These are phyloP conservation scores for Enteromius radiatus DNA, from an alignment of 2,797 vertebrate genomes.

Conservation along the genomic window DNA sequence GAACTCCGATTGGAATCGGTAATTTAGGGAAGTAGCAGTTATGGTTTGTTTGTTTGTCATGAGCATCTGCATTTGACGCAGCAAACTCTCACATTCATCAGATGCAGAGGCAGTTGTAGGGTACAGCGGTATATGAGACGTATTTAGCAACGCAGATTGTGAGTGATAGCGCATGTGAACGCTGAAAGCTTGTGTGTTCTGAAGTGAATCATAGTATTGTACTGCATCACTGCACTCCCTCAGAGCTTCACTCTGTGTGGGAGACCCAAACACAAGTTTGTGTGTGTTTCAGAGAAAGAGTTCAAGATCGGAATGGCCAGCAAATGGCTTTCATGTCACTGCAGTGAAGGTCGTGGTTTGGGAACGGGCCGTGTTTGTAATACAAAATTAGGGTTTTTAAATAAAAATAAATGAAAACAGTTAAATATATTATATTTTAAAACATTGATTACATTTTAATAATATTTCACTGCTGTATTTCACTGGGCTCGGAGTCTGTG, in stretches of 20 bases:
- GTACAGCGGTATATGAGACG: conserved; percentile 1
- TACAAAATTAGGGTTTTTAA: too few species aligned
- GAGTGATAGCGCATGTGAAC: conserved; percentile 32
- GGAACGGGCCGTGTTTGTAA: too few species aligned
- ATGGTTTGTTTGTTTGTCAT: conserved; percentile 3
- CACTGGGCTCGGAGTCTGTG: too few species aligned
- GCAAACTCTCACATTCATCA: background rate
- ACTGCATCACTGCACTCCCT: background rate
- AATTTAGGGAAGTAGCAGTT: background rate
- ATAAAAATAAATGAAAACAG: too few species aligned
- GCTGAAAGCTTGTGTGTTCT: conserved; percentile 17
- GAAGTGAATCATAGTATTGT: conserved; percentile 42
- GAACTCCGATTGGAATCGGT: background rate
- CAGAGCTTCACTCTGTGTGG: conserved; percentile 41
- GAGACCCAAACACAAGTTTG: conserved; percentile 35
- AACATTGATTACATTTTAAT: too few species aligned
- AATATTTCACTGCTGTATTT: too few species aligned
- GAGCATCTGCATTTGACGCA: background rate
- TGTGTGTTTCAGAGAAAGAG: conserved; percentile 11
- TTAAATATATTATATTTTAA: too few species aligned
- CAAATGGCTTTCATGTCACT: conserved; percentile 38
- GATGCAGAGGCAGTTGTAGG: conserved; percentile 2
- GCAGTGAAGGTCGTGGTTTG: conserved; percentile 48
- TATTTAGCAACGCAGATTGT: conserved; percentile 38
- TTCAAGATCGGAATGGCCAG: conserved; percentile 8